A percentile compares a stretch with the other conserved stretches of the same genome.
Evolutionary conservation across 2,113 vertebrate species (phyloP).

Genomic region (Vidua macroura): DNA sequence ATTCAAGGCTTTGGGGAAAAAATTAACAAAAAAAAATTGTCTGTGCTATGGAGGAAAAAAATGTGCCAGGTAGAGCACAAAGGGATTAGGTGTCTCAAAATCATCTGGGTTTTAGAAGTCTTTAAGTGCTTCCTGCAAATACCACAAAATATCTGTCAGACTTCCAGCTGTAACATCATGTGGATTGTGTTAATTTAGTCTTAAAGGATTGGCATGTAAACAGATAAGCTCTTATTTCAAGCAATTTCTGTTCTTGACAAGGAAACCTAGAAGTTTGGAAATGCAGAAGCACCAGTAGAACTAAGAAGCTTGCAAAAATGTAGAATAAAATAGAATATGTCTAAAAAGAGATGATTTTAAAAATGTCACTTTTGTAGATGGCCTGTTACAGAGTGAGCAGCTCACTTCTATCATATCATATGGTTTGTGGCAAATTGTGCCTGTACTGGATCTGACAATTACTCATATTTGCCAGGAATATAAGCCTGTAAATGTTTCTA

Average conservation of each 20-base stretch:
- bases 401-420: background rate
- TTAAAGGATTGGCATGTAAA: background rate
- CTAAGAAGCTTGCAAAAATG: background rate
- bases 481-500: background rate
- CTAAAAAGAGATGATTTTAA: background rate
- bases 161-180: background rate
- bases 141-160: background rate
- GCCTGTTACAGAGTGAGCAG: background rate
- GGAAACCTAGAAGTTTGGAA: background rate
- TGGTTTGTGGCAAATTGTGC: background rate
- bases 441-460: background rate
- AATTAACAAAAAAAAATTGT: background rate
- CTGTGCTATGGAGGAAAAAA: background rate
- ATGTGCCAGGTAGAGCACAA: accelerated
- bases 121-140: background rate
- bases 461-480: background rate
- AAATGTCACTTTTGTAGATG: background rate
- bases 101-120: background rate
- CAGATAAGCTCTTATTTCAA: background rate
- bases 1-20: background rate
- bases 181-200: background rate
- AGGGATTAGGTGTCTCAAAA: background rate
- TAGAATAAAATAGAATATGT: background rate
- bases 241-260: background rate
- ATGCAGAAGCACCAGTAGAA: background rate